Conservation (phyloP, 2,113 vertebrate species). For the Pitta sordida region DNA sequence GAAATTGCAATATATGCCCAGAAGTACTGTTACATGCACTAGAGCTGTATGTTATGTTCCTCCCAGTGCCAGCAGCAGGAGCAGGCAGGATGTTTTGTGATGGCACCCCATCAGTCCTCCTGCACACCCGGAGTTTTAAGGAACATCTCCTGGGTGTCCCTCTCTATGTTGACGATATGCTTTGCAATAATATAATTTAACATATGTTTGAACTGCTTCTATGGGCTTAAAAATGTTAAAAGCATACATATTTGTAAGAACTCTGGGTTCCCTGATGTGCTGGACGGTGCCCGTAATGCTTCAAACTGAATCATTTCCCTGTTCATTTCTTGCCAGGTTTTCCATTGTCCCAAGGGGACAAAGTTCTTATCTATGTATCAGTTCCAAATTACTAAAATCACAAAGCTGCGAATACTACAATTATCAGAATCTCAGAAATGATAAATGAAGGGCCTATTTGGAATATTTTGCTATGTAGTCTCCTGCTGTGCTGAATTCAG, state of each 20-base stretch:
- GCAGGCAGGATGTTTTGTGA: neutral
- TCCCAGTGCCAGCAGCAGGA: neutral
- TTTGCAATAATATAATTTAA: neutral
- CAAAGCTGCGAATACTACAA: neutral
- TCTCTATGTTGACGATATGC: neutral
- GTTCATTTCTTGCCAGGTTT: neutral
- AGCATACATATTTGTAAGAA: neutral
- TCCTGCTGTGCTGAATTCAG: neutral
- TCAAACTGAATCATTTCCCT: neutral
- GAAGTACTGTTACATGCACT: accelerated
- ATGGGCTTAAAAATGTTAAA: neutral
- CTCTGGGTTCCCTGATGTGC: neutral
- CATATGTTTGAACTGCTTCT: neutral
- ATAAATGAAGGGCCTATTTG: neutral
- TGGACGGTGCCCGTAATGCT: neutral
- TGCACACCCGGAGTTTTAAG: neutral
- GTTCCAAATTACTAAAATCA: neutral
- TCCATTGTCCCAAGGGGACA: neutral
- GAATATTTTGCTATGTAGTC: neutral
- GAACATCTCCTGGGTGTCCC: neutral
- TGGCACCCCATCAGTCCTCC: neutral
- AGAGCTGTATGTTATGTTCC: neutral
- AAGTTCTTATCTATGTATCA: neutral
- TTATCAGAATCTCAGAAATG: neutral
- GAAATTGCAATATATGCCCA: neutral